These are phyloP conservation scores for Cichladusa arquata DNA, from an alignment of 2,113 vertebrate species.

Conservation along the genomic window DNA sequence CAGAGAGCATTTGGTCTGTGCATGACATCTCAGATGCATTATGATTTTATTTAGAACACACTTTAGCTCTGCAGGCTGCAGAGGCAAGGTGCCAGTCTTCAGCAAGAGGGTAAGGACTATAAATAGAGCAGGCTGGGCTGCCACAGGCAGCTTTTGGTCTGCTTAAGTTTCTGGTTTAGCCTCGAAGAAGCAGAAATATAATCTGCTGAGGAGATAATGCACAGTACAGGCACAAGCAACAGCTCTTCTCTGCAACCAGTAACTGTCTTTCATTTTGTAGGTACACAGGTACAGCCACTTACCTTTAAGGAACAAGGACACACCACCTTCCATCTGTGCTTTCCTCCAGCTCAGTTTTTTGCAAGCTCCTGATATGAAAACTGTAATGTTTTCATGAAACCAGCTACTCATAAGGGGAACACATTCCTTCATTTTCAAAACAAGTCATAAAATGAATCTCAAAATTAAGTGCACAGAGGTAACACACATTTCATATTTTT, in stretches of 20 bases:
- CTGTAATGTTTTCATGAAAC: neutral
- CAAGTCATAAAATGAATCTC: neutral
- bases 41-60: conserved; percentile 17
- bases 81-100: conserved; percentile 69
- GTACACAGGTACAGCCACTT: conserved; percentile 54
- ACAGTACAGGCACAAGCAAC: conserved; percentile 24
- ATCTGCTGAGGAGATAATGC: conserved; percentile 55
- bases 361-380: neutral
- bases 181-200: conserved; percentile 25
- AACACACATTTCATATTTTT: neutral
- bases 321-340: neutral
- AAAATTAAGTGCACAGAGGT: neutral
- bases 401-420: neutral
- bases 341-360: neutral
- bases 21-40: neutral
- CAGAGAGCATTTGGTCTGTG: neutral
- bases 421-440: neutral
- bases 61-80: conserved; percentile 58
- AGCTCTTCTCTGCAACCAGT: conserved; percentile 48
- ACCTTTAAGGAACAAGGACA: neutral
- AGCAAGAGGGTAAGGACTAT: conserved; percentile 48
- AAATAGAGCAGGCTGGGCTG: conserved; percentile 72
- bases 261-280: conserved; percentile 32
- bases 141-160: conserved; percentile 70
- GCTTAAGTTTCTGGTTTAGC: conserved; percentile 66